Base-by-base conservation (phyloP, 1,140 invertebrate genomes). In the Leptinotarsa lineolata region DNA sequence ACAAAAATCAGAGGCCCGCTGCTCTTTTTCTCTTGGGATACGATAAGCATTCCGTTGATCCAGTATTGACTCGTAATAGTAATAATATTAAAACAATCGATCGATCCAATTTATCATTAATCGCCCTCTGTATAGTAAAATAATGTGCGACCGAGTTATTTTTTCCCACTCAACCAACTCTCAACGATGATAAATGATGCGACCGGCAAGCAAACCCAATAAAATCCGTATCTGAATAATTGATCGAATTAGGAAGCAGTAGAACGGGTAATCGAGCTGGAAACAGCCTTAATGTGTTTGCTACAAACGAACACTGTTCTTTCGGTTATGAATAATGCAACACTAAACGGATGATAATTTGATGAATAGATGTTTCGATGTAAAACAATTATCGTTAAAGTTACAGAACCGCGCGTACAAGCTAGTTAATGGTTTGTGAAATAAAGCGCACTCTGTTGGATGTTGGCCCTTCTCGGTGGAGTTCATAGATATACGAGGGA, bases 401-500 rank as follows among this genome's bases (percentile, higher is more conserved):
- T 66, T 74, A 70, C 59, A 66, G 68, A 74, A 74, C 48, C 48
- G 48, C 72, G 59, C 72, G 20, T 61, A 61, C 67, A 61, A 60
- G 68, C 13, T 65, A 69, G 48, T 74, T 74, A 74, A 74, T 74
- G 72, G 72, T 63, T 68, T 67, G 68, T 74, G 68, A 74, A 74
- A 74, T 74, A 70, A 63, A 69, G 48, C 48, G 48, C 48, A 54
- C 48, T 54, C n/a, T 54, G 6, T 18, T 54, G 15, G 48, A 54
- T 39, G 30, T 39, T 39, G 30, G 30, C 11, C 30, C 11, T 39
- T 39, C 11, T 39, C 30, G 30, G 11, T 6, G 30, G 30, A 39
- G 30, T 39, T 39, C 30, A 3, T 39, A 39, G 30, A 39, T 39
- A 39, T 39, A 39, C 30, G 30, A 39, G 30, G 30, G 8, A 39